phyloP scores from a whole-genome alignment of 1,140 invertebrate species.

The Apolygus lucorum region DNA sequence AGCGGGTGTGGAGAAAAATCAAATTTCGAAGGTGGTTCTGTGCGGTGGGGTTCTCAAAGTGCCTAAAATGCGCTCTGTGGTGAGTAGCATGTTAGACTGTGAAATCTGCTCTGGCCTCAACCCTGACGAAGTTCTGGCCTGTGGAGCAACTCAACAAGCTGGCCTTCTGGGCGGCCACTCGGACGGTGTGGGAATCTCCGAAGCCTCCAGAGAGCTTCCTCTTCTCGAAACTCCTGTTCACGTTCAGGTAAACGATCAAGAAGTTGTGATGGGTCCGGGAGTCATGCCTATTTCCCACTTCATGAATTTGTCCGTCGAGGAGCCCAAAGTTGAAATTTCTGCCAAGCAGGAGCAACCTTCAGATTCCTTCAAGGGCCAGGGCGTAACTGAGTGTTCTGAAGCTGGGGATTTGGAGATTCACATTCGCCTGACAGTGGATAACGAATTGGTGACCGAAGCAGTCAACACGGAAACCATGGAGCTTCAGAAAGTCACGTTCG shows the following conservation, averaged over 20 bases:
- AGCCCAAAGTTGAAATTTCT: background rate
- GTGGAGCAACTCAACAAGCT: slow-evolving; percentile 65
- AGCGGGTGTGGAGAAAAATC: slow-evolving; percentile 35
- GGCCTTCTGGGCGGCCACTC: slow-evolving; percentile 26
- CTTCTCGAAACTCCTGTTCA: background rate
- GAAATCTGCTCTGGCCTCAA: slow-evolving; percentile 51
- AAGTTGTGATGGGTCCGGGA: background rate
- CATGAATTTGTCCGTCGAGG: background rate
- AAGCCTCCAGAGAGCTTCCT: background rate
- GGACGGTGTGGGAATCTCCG: slow-evolving; percentile 7
- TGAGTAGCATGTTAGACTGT: slow-evolving; percentile 52
- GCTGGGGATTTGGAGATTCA: background rate
- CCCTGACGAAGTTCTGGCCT: slow-evolving; percentile 65
- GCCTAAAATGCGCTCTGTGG: slow-evolving; percentile 56
- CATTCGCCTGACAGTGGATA: background rate
- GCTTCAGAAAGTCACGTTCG: background rate
- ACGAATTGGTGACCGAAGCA: slow-evolving; percentile 2
- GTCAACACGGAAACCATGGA: background rate
- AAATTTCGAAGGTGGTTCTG: slow-evolving; percentile 48
- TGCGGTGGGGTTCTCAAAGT: slow-evolving; percentile 65
- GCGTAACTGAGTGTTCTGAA: background rate
- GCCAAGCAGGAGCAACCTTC: background rate
- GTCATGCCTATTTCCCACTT: background rate
- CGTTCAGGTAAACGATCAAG: slow-evolving; percentile 2
- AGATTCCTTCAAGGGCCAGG: background rate